These are phyloP conservation scores for Sebastes fasciatus DNA, from an alignment of 2,113 vertebrate genomes.

Conservation along the genomic window DNA sequence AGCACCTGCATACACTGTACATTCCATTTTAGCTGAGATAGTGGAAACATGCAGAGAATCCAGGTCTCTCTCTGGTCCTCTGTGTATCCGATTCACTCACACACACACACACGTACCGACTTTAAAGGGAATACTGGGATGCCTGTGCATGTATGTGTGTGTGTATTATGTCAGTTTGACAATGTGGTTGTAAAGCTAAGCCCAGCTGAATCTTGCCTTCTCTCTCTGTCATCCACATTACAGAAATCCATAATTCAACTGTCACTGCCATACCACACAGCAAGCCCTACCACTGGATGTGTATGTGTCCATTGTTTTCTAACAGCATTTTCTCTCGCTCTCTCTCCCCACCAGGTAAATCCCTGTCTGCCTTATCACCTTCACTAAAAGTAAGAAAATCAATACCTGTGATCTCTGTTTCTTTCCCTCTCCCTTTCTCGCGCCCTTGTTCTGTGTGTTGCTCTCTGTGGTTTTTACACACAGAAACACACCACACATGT, in stretches of 20 bases:
- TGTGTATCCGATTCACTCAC: neutral
- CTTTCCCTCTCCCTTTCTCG: constrained; percentile 26
- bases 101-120: neutral
- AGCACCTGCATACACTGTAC: neutral
- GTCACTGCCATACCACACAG: constrained; percentile 65
- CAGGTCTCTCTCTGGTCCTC: neutral
- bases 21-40: neutral
- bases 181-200: constrained; percentile 51
- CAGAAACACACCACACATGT: neutral
- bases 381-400: constrained; percentile 77
- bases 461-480: constrained; percentile 15
- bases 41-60: neutral
- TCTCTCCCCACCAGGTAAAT: constrained; percentile 71
- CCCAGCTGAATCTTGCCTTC: constrained; percentile 46
- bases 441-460: constrained; percentile 2
- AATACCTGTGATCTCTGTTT: constrained; percentile 71
- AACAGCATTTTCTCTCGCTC: constrained; percentile 63
- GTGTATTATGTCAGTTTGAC: constrained; percentile 48
- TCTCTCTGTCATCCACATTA: constrained; percentile 62
- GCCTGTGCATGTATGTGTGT: constrained; percentile 5
- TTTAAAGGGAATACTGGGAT: constrained; percentile 18
- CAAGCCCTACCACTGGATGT: constrained; percentile 10
- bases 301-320: constrained; percentile 68
- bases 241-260: constrained; percentile 76
- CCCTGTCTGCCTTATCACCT: constrained; percentile 67